Conservation (phyloP, 2,888 invertebrate species). For the Aricia artaxerxes region DNA sequence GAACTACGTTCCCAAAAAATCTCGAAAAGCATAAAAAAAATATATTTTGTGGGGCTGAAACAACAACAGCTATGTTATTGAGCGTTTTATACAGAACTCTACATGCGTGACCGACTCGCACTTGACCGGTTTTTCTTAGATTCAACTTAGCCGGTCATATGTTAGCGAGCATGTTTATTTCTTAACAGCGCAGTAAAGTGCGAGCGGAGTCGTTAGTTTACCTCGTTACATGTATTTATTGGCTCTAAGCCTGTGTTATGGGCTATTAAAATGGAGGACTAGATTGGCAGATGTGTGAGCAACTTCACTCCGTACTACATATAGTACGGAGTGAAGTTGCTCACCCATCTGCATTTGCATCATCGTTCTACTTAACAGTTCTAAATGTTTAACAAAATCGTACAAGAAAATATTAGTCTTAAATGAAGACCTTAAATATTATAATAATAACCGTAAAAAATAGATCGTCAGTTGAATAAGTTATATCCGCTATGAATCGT, state of each 20-base stretch:
- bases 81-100: not conserved
- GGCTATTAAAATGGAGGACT: not conserved
- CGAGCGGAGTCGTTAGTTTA: not conserved
- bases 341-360: too few species aligned
- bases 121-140: not conserved
- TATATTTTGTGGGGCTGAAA: too few species aligned
- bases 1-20: too few species aligned
- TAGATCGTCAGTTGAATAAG: not conserved
- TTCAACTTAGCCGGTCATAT: not conserved
- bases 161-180: conserved; percentile 29
- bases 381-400: not conserved
- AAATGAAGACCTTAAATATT: not conserved
- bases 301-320: not conserved
- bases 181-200: conserved; percentile 8
- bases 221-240: conserved; percentile 14
- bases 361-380: not conserved
- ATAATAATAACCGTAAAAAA: not conserved
- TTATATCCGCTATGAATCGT: not conserved
- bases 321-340: too few species aligned
- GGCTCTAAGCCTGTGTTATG: not conserved
- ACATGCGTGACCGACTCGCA: not conserved
- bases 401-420: not conserved
- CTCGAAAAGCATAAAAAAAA: too few species aligned
- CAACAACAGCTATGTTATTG: too few species aligned
- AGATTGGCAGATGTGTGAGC: conserved; percentile 1